Percentiles rank a stretch among this genome's conserved stretches.
Conservation (phyloP, 2,113 vertebrate species). For the Spizaetus ornatus region DNA sequence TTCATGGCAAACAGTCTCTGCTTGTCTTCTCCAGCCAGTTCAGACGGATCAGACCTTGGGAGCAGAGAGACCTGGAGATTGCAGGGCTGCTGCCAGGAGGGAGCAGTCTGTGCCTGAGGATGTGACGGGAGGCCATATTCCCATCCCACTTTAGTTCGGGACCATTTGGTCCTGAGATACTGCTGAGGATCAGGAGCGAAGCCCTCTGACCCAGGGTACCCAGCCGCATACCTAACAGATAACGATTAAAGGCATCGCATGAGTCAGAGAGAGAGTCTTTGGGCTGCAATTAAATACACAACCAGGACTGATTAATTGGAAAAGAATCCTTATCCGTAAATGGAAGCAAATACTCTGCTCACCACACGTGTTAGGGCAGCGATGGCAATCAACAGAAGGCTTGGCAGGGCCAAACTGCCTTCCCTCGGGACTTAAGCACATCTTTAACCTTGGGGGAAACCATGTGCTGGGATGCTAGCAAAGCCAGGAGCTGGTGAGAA, state of each 20-base stretch:
- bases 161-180: background rate
- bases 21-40: background rate
- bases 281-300: background rate
- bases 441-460: background rate
- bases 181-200: background rate
- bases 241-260: rapidly evolving
- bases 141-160: background rate
- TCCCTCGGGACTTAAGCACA: background rate
- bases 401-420: background rate
- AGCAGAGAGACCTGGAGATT: background rate
- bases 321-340: background rate
- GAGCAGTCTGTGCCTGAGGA: rapidly evolving
- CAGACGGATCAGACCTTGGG: background rate
- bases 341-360: rapidly evolving
- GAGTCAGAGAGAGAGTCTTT: background rate
- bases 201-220: background rate
- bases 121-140: background rate
- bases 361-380: background rate
- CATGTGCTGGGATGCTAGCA: rapidly evolving
- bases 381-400: background rate
- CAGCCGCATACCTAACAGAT: background rate
- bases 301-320: background rate
- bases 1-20: background rate
- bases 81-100: background rate
- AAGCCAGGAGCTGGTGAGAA: background rate